phyloP scores from a whole-genome alignment of 2,888 invertebrate species.

The Argyresthia goedartella region DNA sequence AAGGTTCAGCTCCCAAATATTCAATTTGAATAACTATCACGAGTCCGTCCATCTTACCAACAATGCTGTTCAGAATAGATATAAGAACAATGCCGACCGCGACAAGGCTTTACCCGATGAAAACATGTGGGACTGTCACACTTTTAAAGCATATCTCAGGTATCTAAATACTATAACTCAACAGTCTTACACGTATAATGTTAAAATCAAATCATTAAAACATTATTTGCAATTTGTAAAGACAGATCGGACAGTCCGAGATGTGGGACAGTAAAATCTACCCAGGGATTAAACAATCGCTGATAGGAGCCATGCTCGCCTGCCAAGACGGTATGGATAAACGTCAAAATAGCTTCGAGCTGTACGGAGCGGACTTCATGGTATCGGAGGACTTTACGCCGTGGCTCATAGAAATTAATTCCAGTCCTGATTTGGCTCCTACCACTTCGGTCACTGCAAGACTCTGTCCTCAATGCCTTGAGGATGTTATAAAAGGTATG shows the following conservation, averaged over 20 bases:
- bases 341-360: constrained; percentile 86
- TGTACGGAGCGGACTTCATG: constrained; percentile 97
- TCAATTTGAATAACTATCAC: constrained; percentile 87
- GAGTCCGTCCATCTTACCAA: constrained; percentile 95
- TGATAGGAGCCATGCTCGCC: constrained; percentile 84
- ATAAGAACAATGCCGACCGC: constrained; percentile 77
- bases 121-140: constrained; percentile 95
- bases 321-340: constrained; percentile 90
- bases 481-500: constrained; percentile 91
- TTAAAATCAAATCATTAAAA: neutral
- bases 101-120: constrained; percentile 86
- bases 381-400: constrained; percentile 88
- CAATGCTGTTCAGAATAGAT: constrained; percentile 93
- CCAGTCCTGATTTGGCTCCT: constrained; percentile 92
- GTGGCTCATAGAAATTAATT: constrained; percentile 96
- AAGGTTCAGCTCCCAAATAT: constrained; percentile 92
- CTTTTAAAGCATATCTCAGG: constrained; percentile 80
- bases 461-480: constrained; percentile 88
- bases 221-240: constrained; percentile 30
- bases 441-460: constrained; percentile 90
- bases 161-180: constrained; percentile 29
- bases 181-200: neutral
- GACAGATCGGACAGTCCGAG: constrained; percentile 80
- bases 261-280: constrained; percentile 89
- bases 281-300: constrained; percentile 87